Base-by-base conservation (phyloP, 1,140 invertebrate species). In the Goniozus legneri region DNA sequence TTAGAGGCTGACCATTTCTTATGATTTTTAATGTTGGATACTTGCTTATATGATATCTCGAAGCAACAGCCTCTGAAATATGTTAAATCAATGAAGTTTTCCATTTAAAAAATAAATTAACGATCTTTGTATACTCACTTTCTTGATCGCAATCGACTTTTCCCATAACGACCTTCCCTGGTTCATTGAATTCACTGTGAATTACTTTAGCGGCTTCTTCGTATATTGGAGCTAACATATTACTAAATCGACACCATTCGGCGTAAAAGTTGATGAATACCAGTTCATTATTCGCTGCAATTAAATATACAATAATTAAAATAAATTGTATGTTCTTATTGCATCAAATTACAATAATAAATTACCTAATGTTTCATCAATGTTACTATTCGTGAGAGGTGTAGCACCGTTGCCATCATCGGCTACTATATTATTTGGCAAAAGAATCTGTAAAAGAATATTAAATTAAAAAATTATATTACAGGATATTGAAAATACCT, bases 221-320 rank as follows among this genome's bases (percentile, higher is more conserved):
- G 79, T 97, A 99, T 67, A 97, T 88, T 21, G 97, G 97, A 60
- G 90, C 88, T 64, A 99, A 78, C 70, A 96, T 84, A 78, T 96
- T 97, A 80, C 95, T 98, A 76, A 91, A 92, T 60, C 85, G 82
- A 78, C 91, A 97, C 94, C 95, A 98, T 69, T 98, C 95, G 8
- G 95, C 96, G 80, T 98, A 98, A 77, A 98, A 98, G 77, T 98
- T 98, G 52, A 98, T 89, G 75, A 98, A 92, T 41, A 98, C 95
- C 72, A 98, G 77, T 80, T 98, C 94, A 82, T 93, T 92, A 40
- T 85, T 85, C 48, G 88, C 95, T 97, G 80, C 52, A 87, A 89
- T 52, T 36, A 37, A 52, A 41, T 42, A 47, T 38, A 47, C 42
- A 43, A 52, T 40, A 34, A 52, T 45, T 43, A 54, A 51, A 44